These are phyloP conservation scores for Rhynchonema sp. DNA, from an alignment of 2,888 invertebrate species.

Conservation along the genomic window DNA sequence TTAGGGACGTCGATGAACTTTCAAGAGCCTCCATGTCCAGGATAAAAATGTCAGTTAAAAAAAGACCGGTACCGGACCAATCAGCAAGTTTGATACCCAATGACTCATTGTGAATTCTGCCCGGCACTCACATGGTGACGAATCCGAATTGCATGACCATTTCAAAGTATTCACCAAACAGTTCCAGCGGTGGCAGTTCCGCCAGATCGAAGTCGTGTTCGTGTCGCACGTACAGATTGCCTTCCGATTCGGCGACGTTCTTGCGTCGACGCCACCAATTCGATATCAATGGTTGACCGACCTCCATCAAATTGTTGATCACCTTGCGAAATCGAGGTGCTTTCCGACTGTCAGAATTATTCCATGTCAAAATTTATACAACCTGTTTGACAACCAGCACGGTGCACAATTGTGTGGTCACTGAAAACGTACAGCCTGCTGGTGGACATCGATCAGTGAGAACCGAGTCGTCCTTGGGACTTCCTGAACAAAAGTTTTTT, in stretches of 20 bases:
- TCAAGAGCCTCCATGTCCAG: too few relatives aligned
- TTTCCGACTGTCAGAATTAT: too few relatives aligned
- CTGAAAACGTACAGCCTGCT: conserved; percentile 69
- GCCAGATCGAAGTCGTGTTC: conserved; percentile 64
- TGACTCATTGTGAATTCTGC: too few relatives aligned
- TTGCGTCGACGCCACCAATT: conserved; percentile 7
- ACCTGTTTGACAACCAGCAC: conserved; percentile 89
- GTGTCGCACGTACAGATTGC: conserved; percentile 38
- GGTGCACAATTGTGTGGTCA: conserved; percentile 73
- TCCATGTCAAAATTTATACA: conserved; percentile 15
- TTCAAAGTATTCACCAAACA: conserved; percentile 84
- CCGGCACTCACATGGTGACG: conserved; percentile 75
- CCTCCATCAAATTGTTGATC: conserved; percentile 1
- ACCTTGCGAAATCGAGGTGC: background rate
- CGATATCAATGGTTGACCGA: conserved; percentile 4
- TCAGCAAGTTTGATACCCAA: too few relatives aligned
- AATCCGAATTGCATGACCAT: conserved; percentile 92
- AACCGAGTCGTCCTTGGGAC: background rate
- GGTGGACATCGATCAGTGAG: conserved; percentile 50
- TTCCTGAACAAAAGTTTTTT: too few relatives aligned
- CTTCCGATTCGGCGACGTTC: conserved; percentile 4
- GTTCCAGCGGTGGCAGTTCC: conserved; percentile 60
- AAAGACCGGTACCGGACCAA: too few relatives aligned
- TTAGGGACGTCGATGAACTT: too few relatives aligned
- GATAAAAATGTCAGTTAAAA: too few relatives aligned